Percentiles rank a stretch among this genome's conserved stretches.
These are phyloP conservation scores for Ostrea denselamellosa DNA, from an alignment of 1,140 invertebrate species.

Conservation along the genomic window DNA sequence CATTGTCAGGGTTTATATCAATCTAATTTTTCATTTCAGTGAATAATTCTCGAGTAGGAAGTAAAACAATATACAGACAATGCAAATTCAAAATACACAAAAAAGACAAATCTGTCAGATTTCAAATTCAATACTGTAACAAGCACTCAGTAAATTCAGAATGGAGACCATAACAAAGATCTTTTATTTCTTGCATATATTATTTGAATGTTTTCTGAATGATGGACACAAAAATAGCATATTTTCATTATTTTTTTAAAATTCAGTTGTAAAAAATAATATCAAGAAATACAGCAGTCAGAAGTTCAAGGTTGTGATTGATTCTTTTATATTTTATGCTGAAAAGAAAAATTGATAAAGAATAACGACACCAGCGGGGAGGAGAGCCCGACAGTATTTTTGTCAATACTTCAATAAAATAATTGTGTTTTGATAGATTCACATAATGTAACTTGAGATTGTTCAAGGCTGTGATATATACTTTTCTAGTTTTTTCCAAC, in stretches of 20 bases:
- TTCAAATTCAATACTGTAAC: no score
- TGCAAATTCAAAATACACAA: no score
- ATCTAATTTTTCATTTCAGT: no score
- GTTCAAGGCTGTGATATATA: background rate
- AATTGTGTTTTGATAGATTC: conserved; percentile 21
- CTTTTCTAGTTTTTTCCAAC: background rate
- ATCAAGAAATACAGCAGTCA: background rate
- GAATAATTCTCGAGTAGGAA: no score
- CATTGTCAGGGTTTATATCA: no score
- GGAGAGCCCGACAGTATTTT: background rate
- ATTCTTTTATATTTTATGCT: background rate
- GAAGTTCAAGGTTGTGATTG: conserved; percentile 11
- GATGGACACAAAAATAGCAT: background rate
- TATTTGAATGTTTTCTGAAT: no score
- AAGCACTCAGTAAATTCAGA: no score
- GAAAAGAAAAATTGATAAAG: background rate
- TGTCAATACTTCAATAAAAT: conserved; percentile 30
- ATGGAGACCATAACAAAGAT: no score
- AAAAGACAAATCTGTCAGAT: no score
- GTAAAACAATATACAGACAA: no score
- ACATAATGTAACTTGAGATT: conserved; percentile 20
- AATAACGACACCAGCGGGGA: background rate
- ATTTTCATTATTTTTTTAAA: background rate
- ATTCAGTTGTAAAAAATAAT: background rate
- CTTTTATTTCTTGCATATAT: no score